Percentiles rank a stretch among this genome's conserved stretches.
phyloP scores from a whole-genome alignment of 2,888 invertebrate species.

The Brachylomia viminalis region DNA sequence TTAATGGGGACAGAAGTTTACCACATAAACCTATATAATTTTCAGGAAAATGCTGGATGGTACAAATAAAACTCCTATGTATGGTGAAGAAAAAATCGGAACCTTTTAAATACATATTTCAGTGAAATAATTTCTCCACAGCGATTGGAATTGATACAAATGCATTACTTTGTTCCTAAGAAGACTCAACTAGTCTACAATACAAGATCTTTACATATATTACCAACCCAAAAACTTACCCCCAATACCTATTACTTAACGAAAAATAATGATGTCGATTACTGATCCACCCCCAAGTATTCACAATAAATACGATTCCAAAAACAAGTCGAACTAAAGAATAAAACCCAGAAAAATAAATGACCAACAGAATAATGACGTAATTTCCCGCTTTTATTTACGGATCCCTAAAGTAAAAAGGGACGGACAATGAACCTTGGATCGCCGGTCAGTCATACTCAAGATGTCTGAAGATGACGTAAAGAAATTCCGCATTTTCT shows the following conservation, averaged over 20 bases:
- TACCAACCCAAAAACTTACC: slow-evolving; percentile 13
- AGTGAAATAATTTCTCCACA: neutral
- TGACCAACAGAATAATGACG: slow-evolving; percentile 50
- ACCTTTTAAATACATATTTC: neutral
- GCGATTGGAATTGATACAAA: neutral
- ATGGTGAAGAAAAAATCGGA: neutral
- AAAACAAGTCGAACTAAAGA: slow-evolving; percentile 31
- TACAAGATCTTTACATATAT: neutral
- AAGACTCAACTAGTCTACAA: neutral
- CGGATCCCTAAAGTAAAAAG: slow-evolving; percentile 40
- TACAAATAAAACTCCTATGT: no score
- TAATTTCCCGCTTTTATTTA: slow-evolving; percentile 56
- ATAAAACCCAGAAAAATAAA: slow-evolving; percentile 46
- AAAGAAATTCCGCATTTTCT: slow-evolving; percentile 53
- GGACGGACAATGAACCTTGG: slow-evolving; percentile 54
- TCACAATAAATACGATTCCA: slow-evolving; percentile 23
- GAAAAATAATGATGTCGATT: neutral
- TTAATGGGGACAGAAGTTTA: no score
- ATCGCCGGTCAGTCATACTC: slow-evolving; percentile 55
- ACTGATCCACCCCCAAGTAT: neutral
- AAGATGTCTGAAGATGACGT: slow-evolving; percentile 62
- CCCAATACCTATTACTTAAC: neutral
- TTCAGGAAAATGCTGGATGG: no score
- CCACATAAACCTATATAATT: no score
- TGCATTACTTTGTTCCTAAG: neutral